A percentile compares a stretch with the other conserved stretches of the same genome.
Conservation (phyloP, 2,797 vertebrate species). For the Chaenodraco wilsoni region DNA sequence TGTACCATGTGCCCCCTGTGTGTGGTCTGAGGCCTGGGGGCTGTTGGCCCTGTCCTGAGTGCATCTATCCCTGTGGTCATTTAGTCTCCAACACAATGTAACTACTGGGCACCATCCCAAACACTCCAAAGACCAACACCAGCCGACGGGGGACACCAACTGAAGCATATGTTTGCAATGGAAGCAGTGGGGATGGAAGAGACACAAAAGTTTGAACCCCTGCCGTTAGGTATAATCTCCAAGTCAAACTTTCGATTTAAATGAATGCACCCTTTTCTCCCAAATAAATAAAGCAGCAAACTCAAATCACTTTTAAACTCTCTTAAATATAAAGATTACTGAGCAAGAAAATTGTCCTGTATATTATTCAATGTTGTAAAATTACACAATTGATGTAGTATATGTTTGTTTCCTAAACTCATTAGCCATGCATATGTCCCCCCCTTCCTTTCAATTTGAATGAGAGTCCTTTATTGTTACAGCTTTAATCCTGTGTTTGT, state of each 20-base stretch:
- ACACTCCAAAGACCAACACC: slow-evolving; percentile 64
- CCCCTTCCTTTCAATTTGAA: slow-evolving; percentile 16
- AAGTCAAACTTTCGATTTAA: slow-evolving; percentile 19
- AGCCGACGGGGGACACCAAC: slow-evolving; percentile 63
- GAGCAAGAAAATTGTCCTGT: slow-evolving; percentile 13
- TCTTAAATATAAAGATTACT: slow-evolving; percentile 11
- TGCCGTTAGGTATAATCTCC: slow-evolving; percentile 25
- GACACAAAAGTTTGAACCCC: slow-evolving; percentile 7
- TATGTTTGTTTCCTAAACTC: slow-evolving; percentile 24
- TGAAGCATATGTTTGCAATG: slow-evolving; percentile 68
- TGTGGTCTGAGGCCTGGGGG: slow-evolving; percentile 62
- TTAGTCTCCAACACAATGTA: slow-evolving; percentile 72
- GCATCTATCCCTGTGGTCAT: slow-evolving; percentile 71
- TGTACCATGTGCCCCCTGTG: slow-evolving; percentile 43
- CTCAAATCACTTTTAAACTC: background rate
- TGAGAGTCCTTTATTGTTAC: slow-evolving; percentile 9
- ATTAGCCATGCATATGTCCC: background rate
- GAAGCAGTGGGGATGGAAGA: slow-evolving; percentile 35
- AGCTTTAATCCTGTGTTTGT: slow-evolving; percentile 42
- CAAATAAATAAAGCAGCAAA: background rate
- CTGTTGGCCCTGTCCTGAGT: slow-evolving; percentile 62
- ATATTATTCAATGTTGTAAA: slow-evolving; percentile 20
- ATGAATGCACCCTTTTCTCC: background rate
- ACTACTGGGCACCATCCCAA: slow-evolving; percentile 75
- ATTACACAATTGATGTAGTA: slow-evolving; percentile 22